A percentile compares a stretch with the other conserved stretches of the same genome.
Conservation (phyloP, 2,113 vertebrate genomes). For the Rhizomys pruinosus region DNA sequence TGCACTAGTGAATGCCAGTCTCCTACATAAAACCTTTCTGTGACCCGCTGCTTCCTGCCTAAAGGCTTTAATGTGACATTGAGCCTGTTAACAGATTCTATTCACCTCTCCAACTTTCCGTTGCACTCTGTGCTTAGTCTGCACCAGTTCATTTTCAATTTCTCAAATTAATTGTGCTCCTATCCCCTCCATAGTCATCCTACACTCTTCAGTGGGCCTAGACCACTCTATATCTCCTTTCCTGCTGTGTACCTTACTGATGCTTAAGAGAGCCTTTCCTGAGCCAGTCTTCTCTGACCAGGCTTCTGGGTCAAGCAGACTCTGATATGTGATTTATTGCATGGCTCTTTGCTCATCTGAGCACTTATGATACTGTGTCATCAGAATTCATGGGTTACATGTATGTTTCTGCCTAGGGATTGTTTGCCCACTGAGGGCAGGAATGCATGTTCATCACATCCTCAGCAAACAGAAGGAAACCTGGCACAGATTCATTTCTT, state of each 20-base stretch:
- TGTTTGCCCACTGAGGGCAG: not conserved
- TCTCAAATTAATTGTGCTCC: constrained; percentile 1
- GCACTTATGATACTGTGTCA: not conserved
- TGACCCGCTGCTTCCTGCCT: constrained; percentile 51
- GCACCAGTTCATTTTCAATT: not conserved
- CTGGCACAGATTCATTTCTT: not conserved
- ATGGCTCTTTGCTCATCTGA: not conserved
- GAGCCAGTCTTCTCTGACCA: not conserved
- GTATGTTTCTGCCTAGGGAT: not conserved
- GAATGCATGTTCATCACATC: not conserved
- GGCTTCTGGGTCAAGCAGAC: not conserved
- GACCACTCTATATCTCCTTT: not conserved
- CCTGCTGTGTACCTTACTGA: not conserved
- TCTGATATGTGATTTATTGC: not conserved
- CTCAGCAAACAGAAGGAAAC: not conserved
- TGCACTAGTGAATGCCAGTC: not conserved
- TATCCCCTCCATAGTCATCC: not conserved
- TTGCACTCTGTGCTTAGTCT: not conserved
- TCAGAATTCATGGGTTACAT: not conserved
- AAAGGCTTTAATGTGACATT: not conserved
- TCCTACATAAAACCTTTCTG: constrained; percentile 52
- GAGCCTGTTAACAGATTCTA: not conserved
- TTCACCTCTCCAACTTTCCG: not conserved
- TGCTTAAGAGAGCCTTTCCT: not conserved
- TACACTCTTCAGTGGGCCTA: not conserved